Conservation (phyloP, 1,140 invertebrate genomes). For the Diuraphis noxia region DNA sequence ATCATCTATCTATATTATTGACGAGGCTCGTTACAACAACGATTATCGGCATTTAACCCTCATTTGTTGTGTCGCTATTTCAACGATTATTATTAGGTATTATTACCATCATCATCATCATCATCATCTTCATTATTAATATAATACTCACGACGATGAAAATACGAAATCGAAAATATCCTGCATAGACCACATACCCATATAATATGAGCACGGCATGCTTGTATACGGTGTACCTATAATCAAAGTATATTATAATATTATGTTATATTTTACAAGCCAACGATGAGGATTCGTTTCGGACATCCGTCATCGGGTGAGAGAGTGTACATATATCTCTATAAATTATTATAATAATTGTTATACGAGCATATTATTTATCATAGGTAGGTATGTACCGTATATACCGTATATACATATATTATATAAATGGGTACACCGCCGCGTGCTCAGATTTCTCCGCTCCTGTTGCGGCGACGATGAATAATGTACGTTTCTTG, state of each 20-base stretch:
- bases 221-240: too few species aligned
- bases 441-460: neutral
- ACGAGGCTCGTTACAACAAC: neutral
- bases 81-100: neutral
- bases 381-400: too few species aligned
- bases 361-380: neutral
- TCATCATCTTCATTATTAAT: neutral
- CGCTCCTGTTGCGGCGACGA: neutral
- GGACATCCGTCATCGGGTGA: neutral
- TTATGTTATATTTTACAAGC: neutral
- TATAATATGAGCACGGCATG: neutral
- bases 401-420: too few species aligned
- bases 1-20: neutral
- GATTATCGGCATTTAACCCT: neutral
- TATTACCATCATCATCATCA: neutral
- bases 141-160: neutral
- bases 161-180: neutral
- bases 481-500: neutral
- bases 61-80: neutral
- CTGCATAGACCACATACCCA: neutral
- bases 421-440: neutral
- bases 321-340: too few species aligned
- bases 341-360: neutral
- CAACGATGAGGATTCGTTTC: neutral
- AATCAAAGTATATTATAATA: neutral